Evolutionary conservation across 1,140 invertebrate genomes (phyloP), one percentile per base, ranked within the genome.

Genomic region (Diuraphis noxia): DNA sequence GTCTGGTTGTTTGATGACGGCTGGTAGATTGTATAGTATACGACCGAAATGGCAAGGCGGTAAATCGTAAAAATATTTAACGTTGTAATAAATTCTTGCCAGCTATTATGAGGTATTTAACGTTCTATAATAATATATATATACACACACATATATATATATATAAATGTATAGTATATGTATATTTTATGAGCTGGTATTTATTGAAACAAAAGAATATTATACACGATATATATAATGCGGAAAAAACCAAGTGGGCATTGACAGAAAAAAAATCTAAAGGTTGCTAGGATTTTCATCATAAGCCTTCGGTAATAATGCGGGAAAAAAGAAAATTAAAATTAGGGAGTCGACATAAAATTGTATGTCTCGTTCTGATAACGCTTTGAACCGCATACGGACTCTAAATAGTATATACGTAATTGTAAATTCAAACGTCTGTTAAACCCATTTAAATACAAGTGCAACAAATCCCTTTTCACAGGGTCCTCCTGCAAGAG

Each of bases 361-460:
- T 81, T 90, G 46, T 25, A 30, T 41, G 23, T 90, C 40, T 90
- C 85, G 49, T 52, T 52, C 46, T 49, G 88, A 90, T 90, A 79
- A 90, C 34, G 43, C 85, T 86, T 86, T 86, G 85, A 86, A 86
- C 85, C 85, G 46, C 46, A 86, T 34, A n/a, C 43, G n/a, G 81
- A 85, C n/a, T 85, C 19, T 85, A 46, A 85, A 85, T 19, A 49
- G 43, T 34, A 52, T 41, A 38, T 40, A 36, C 43, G 34, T 89
- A 79, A 43, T 81, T 90, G 38, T 81, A 79, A 46, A 43, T 79
- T 46, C 88, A 36, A 43, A 41, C 41, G n/a, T 43, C 41, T 43
- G 88, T 90, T 90, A 90, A 90, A 90, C 40, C 72, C 88, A 36
- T 77, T 90, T 90, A 90, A 90, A 90, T 77, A 90, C 88, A 90